Percentiles rank a stretch among this genome's conserved stretches.
phyloP scores from a whole-genome alignment of 2,113 vertebrate genomes.

The Cryptomyrus ogoouensis region DNA sequence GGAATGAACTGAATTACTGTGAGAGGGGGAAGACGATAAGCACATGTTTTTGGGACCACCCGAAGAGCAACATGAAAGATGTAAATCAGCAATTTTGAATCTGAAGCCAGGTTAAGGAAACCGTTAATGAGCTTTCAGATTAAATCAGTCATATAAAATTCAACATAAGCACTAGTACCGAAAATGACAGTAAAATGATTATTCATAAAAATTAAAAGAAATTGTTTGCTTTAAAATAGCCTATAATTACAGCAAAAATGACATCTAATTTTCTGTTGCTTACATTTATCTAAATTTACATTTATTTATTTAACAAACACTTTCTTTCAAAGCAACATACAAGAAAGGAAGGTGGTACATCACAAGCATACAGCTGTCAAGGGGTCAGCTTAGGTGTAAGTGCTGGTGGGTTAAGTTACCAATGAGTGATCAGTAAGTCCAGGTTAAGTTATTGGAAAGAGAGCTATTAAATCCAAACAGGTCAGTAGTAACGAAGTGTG shows the following conservation, averaged over 20 bases:
- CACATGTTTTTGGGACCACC: neutral
- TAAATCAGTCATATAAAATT: neutral
- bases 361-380: neutral
- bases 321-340: neutral
- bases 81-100: neutral
- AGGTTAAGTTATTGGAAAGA: neutral
- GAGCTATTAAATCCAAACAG: neutral
- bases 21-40: neutral
- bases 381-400: neutral
- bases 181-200: neutral
- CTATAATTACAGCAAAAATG: neutral
- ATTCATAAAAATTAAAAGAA: neutral
- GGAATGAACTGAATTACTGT: neutral
- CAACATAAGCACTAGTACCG: neutral
- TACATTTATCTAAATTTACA: neutral
- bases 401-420: neutral
- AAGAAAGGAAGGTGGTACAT: neutral
- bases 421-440: neutral
- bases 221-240: neutral
- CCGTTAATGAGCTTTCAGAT: neutral
- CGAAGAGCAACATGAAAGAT: neutral
- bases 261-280: neutral
- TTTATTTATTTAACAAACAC: neutral
- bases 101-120: neutral
- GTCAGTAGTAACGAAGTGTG: neutral